Conservation (phyloP, 2,888 invertebrate species). For the Chalcosyrphus nemorum region DNA sequence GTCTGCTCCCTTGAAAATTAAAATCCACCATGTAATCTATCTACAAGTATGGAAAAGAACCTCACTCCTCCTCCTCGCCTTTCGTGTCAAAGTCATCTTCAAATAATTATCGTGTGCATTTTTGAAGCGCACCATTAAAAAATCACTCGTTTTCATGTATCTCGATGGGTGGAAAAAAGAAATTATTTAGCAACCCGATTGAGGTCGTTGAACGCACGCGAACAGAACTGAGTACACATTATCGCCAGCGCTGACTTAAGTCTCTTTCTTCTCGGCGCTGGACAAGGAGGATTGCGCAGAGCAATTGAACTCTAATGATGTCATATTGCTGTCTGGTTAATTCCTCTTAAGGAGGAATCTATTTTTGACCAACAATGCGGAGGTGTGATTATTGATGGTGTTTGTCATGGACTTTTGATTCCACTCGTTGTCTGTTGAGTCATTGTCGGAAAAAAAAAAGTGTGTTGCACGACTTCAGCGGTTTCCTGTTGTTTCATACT, state of each 20-base stretch:
- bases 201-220: slow-evolving; percentile 51
- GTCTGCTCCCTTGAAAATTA: background rate
- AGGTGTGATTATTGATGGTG: slow-evolving; percentile 39
- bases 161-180: slow-evolving; percentile 5
- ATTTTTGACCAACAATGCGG: slow-evolving; percentile 49
- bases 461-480: background rate
- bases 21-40: background rate
- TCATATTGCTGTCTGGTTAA: slow-evolving; percentile 55
- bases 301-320: slow-evolving; percentile 72
- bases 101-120: slow-evolving; percentile 46
- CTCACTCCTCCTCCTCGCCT: background rate
- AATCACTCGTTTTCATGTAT: slow-evolving; percentile 15
- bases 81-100: background rate
- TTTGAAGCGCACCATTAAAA: slow-evolving; percentile 23
- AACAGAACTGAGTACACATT: background rate
- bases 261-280: slow-evolving; percentile 5
- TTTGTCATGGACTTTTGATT: slow-evolving; percentile 1
- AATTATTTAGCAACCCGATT: slow-evolving; percentile 8
- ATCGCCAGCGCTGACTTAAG: background rate
- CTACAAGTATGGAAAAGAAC: slow-evolving; percentile 1
- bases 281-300: slow-evolving; percentile 6
- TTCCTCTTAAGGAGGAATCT: slow-evolving; percentile 37
- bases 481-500: slow-evolving; percentile 16
- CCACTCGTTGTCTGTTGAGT: background rate
- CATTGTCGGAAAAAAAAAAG: background rate